phyloP scores from a whole-genome alignment of 2,797 vertebrate genomes.

The Urophycis tenuis region DNA sequence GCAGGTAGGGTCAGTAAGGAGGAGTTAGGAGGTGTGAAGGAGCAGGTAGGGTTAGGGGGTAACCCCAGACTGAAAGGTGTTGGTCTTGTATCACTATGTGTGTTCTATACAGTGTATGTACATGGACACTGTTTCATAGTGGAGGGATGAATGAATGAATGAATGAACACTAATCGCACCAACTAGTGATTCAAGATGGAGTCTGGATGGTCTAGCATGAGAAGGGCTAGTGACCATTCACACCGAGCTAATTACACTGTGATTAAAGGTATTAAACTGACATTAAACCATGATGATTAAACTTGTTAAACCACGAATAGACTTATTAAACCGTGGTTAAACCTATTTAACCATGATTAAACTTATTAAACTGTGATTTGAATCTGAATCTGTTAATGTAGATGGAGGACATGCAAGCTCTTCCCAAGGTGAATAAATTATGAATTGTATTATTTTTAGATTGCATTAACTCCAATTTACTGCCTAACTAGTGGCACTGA shows the following conservation, averaged over 20 bases:
- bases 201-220: neutral
- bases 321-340: too few species aligned
- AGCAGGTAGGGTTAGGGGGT: neutral
- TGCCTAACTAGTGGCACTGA: neutral
- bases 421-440: neutral
- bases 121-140: neutral
- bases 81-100: neutral
- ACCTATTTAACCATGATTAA: too few species aligned
- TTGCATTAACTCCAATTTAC: neutral
- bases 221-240: neutral
- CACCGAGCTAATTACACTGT: too few species aligned
- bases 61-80: neutral
- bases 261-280: too few species aligned
- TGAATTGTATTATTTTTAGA: neutral
- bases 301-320: too few species aligned
- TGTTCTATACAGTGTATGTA: neutral
- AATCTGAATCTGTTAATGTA: neutral
- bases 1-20: too few species aligned
- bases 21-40: too few species aligned
- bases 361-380: neutral
- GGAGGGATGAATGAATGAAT: neutral
- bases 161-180: neutral
- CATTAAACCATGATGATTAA: too few species aligned
- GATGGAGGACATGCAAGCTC: neutral
- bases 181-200: neutral